These are phyloP conservation scores for Caenorhabditis zanzibari DNA, from an alignment of 2,888 invertebrate species.

Conservation along the genomic window DNA sequence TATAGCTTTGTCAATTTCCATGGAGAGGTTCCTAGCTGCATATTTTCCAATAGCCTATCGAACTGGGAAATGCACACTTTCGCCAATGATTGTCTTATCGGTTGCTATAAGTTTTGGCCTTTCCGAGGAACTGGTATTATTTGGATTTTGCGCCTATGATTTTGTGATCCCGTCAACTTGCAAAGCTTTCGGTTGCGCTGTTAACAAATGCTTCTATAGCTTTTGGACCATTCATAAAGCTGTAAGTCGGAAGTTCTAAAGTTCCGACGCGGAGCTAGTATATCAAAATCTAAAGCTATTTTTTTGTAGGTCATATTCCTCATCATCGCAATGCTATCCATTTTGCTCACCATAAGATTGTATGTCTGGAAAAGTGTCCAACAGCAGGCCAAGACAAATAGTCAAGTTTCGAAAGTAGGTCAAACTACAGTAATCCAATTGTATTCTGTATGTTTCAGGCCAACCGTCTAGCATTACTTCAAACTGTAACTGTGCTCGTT, in stretches of 20 bases:
- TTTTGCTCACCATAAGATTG: neutral
- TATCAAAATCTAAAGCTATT: neutral
- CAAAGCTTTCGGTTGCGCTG: conserved; percentile 19
- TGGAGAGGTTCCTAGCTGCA: conserved; percentile 10
- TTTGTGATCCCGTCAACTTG: conserved; percentile 11
- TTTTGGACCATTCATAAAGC: conserved; percentile 42
- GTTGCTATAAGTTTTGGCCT: neutral
- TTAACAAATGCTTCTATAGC: conserved; percentile 32
- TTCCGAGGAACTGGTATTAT: conserved; percentile 2
- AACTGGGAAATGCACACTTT: neutral
- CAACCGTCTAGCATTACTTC: conserved; percentile 13
- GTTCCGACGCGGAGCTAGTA: no score
- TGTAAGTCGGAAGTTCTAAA: no score
- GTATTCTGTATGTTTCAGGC: neutral
- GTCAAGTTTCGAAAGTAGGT: conserved; percentile 18
- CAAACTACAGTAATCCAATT: no score
- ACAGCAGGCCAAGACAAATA: neutral
- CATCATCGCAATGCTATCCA: conserved; percentile 7
- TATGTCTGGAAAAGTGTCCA: conserved; percentile 13
- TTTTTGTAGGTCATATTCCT: conserved; percentile 7
- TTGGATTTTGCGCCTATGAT: conserved; percentile 19
- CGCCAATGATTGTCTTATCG: neutral
- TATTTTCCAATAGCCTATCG: conserved; percentile 26
- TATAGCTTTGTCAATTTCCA: conserved; percentile 14
- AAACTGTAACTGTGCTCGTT: conserved; percentile 5